A percentile compares a stretch with the other conserved stretches of the same genome.
These are phyloP conservation scores for Dasypus novemcinctus DNA, from an alignment of 2,113 vertebrate species.

Conservation along the genomic window DNA sequence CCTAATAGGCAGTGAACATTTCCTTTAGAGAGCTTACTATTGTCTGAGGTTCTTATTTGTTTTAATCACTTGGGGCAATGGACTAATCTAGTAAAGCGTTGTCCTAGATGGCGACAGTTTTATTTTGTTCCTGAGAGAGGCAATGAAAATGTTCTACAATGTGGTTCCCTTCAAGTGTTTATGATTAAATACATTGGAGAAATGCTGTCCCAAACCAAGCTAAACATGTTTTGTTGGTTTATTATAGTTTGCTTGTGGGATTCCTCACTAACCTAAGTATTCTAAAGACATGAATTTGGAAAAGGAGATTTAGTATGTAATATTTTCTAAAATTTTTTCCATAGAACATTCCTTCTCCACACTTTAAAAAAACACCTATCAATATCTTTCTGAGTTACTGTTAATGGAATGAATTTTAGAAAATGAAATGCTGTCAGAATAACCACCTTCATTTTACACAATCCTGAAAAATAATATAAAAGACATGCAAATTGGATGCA, in stretches of 20 bases:
- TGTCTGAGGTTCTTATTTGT: neutral
- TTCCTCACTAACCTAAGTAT: constrained; percentile 17
- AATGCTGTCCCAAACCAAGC: neutral
- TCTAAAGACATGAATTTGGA: constrained; percentile 5
- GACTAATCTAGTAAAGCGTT: neutral
- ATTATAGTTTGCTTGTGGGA: neutral
- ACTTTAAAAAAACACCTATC: neutral
- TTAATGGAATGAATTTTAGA: neutral
- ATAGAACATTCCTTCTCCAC: neutral
- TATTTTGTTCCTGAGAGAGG: neutral
- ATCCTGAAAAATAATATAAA: neutral
- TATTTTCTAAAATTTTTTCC: neutral
- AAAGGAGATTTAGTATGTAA: neutral
- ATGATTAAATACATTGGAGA: constrained; percentile 36
- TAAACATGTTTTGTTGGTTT: constrained; percentile 36
- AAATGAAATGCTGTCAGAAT: neutral
- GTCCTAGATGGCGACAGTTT: constrained; percentile 8
- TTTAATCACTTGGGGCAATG: neutral
- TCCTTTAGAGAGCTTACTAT: neutral
- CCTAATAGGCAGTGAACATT: neutral
- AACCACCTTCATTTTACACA: neutral
- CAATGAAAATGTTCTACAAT: neutral
- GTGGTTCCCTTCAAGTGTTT: neutral
- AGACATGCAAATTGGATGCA: neutral
- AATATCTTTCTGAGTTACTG: neutral